Evolutionary conservation across 2,113 vertebrate species (phyloP).

Genomic region (Siniperca knerii): DNA sequence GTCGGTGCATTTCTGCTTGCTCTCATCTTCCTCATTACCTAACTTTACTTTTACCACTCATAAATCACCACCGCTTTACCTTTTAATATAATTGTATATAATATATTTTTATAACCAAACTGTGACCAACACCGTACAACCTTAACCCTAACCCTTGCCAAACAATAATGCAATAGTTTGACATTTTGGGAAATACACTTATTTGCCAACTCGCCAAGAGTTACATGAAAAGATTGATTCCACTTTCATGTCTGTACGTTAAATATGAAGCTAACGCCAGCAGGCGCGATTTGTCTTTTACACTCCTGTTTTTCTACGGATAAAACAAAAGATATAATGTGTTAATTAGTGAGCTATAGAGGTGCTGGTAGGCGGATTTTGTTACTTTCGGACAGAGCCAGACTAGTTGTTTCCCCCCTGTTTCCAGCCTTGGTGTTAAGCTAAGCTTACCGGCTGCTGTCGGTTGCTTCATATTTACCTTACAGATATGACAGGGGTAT

Average conservation of each 20-base stretch:
- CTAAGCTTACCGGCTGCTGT: not conserved
- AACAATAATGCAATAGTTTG: not conserved
- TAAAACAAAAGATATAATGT: not conserved
- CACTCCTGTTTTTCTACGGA: not conserved
- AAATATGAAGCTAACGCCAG: not conserved
- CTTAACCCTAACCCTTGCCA: not conserved
- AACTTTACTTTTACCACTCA: not conserved
- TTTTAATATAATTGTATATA: not conserved
- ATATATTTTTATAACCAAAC: no score
- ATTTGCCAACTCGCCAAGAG: not conserved
- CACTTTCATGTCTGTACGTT: not conserved
- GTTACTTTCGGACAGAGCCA: not conserved
- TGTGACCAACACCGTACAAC: not conserved
- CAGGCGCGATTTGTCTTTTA: not conserved
- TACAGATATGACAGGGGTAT: not conserved
- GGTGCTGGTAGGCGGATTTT: not conserved
- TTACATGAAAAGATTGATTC: not conserved
- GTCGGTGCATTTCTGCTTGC: not conserved
- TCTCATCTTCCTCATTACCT: slow-evolving; percentile 16
- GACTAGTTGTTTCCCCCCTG: not conserved
- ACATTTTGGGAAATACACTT: not conserved
- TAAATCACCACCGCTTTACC: slow-evolving; percentile 32
- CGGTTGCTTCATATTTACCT: not conserved
- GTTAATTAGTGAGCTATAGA: not conserved
- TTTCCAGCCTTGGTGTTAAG: not conserved